Percentiles rank a stretch among this genome's conserved stretches.
These are phyloP conservation scores for Bothrops alternatus DNA, from an alignment of 2,797 vertebrate species.

Conservation along the genomic window DNA sequence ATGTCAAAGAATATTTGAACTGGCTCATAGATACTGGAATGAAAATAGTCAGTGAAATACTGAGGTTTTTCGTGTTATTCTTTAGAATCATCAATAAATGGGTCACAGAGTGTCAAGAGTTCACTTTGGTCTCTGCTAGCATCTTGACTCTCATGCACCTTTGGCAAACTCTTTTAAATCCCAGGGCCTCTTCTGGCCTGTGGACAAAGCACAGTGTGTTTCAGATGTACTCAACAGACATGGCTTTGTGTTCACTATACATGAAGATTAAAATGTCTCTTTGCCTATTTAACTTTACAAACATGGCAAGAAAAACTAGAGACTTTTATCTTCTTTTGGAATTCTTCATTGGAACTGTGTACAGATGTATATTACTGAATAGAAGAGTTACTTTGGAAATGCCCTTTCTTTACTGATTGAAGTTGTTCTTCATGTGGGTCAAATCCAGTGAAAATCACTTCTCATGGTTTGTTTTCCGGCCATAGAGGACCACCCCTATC, in stretches of 20 bases:
- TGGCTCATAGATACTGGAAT: not conserved
- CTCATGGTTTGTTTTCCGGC: not conserved
- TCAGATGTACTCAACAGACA: not conserved
- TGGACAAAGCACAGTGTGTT: constrained; percentile 6
- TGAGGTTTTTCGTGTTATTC: not conserved
- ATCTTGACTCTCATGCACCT: not conserved
- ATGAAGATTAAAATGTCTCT: not conserved
- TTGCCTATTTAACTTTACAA: not conserved
- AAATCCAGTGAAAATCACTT: not conserved
- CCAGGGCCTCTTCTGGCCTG: not conserved
- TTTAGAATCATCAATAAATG: not conserved
- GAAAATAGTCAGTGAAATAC: not conserved
- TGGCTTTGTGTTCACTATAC: not conserved
- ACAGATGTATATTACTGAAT: not conserved
- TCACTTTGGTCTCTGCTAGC: not conserved
- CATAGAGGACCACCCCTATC: not conserved
- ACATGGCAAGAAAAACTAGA: not conserved
- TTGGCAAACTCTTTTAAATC: constrained; percentile 12
- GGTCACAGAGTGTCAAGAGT: constrained; percentile 3
- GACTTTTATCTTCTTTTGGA: not conserved
- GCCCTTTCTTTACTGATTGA: not conserved
- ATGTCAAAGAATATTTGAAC: not conserved
- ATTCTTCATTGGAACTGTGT: not conserved
- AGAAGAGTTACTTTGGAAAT: not conserved
- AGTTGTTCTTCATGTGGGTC: not conserved